Percentiles rank a stretch among this genome's conserved stretches.
These are phyloP conservation scores for Malurus elegans DNA, from an alignment of 2,113 vertebrate species.

Conservation along the genomic window DNA sequence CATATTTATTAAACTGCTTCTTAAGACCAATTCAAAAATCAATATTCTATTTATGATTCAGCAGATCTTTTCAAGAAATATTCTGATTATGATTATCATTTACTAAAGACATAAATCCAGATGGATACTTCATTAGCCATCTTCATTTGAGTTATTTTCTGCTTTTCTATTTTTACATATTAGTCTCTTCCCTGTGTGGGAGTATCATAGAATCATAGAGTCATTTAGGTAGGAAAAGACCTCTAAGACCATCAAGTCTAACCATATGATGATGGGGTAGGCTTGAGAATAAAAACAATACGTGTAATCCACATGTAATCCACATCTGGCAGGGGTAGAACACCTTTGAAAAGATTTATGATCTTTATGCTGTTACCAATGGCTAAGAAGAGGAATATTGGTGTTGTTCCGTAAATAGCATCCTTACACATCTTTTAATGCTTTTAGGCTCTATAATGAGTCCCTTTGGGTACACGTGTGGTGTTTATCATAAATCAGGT, in stretches of 20 bases:
- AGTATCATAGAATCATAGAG: background rate
- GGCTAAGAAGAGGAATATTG: background rate
- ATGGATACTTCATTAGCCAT: background rate
- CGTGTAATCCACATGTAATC: fast-evolving
- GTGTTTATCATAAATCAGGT: background rate
- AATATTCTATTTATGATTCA: background rate
- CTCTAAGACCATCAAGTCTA: background rate
- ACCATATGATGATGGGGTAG: background rate
- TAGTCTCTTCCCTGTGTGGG: background rate
- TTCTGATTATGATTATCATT: background rate
- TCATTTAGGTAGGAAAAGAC: background rate
- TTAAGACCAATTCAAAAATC: background rate
- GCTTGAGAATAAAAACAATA: background rate
- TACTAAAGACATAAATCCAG: background rate
- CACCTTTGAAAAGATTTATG: background rate
- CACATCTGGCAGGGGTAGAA: background rate
- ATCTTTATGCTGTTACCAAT: background rate
- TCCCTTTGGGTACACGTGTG: background rate
- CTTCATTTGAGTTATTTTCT: background rate
- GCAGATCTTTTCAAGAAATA: background rate
- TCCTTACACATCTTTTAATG: background rate
- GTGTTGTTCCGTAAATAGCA: background rate
- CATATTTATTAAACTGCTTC: background rate
- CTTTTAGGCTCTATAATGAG: background rate
- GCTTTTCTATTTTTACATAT: background rate